phyloP scores from a whole-genome alignment of 2,888 invertebrate species.

The Cheilosia soror region DNA sequence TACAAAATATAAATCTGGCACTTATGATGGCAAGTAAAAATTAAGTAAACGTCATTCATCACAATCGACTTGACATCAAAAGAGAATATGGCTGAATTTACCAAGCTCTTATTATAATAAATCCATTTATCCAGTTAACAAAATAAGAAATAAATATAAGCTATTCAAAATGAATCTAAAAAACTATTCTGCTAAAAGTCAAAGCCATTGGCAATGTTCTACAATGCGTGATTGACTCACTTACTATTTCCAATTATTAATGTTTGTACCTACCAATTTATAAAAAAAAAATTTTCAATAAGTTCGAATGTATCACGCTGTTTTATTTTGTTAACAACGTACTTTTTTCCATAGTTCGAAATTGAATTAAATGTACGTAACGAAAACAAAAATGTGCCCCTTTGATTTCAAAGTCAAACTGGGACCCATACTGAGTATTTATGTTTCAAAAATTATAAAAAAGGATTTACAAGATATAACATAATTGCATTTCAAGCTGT shows the following conservation, averaged over 20 bases:
- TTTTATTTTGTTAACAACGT: conserved; percentile 47
- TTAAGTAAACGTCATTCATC: too few species aligned
- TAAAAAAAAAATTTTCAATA: neutral
- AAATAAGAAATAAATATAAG: too few species aligned
- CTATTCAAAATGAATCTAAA: too few species aligned
- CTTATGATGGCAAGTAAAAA: too few species aligned
- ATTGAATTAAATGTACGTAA: conserved; percentile 60
- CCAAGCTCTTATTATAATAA: too few species aligned
- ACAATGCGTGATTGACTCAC: neutral
- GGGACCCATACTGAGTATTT: conserved; percentile 70
- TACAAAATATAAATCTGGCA: too few species aligned
- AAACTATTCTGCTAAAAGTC: too few species aligned
- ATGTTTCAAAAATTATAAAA: conserved; percentile 69
- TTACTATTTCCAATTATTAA: neutral
- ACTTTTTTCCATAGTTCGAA: conserved; percentile 51
- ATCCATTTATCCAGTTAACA: too few species aligned
- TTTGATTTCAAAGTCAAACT: conserved; percentile 27
- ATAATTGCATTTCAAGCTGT: conserved; percentile 64
- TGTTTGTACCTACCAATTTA: neutral
- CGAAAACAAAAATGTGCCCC: conserved; percentile 41
- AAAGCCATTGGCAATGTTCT: too few species aligned
- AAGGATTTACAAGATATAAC: conserved; percentile 54
- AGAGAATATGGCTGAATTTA: too few species aligned
- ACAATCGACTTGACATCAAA: too few species aligned
- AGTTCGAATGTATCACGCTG: conserved; percentile 48